Base-by-base conservation (phyloP, 37 sponge, comb jelly and placozoan species). In the Tethya wilhelma region DNA sequence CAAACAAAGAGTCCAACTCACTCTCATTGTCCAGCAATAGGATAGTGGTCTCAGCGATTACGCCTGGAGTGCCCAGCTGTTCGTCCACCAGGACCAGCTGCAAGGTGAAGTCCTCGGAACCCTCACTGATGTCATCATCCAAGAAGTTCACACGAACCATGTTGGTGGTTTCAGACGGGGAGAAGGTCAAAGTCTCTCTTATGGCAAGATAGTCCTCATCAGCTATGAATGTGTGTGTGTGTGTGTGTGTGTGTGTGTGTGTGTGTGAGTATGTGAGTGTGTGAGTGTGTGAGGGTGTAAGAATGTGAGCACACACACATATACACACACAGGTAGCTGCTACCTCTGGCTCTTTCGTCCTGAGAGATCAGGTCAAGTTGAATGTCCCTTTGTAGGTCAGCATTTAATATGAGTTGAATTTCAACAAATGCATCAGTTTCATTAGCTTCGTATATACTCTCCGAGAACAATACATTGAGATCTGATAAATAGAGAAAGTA, bases 41-140 rank as follows among this genome's bases (percentile, higher is more conserved):
- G 7, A 75, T 59, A 8, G 38, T 37, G 2, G 38, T 42, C 19
- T 30, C 33, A 2, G 17, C 4, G 4, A 75, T 33, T 1, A 33
- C 28, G 31, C 59, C 75, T 1, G 75, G 75, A 2, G 0, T 38
- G 12, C 75, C 75, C 23, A 75, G 38, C 39, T 38, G 2, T 26
- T 75, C 75, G 25, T 75, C 59, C 7, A 59, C 59, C 8, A 75
- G 59, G 9, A 75, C 40, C 11, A 75, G 6, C 6, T 37, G 31
- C 11, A 58, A n/a, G 7, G 17, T 32, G 60, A 75, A 75, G 5
- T 75, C 59, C 41, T 75, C 75, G 17, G 37, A 4, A 2, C 75
- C 75, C 59, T 75, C 75, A 59, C 59, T 75, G 26, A 46, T 32
- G 14, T 39, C 38, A 58, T 75, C 75, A 17, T 75, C 75, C 32